Percentiles rank a stretch among this genome's conserved stretches.
These are phyloP conservation scores for Bradysia coprophila DNA, from an alignment of 1,140 invertebrate genomes.

Conservation along the genomic window DNA sequence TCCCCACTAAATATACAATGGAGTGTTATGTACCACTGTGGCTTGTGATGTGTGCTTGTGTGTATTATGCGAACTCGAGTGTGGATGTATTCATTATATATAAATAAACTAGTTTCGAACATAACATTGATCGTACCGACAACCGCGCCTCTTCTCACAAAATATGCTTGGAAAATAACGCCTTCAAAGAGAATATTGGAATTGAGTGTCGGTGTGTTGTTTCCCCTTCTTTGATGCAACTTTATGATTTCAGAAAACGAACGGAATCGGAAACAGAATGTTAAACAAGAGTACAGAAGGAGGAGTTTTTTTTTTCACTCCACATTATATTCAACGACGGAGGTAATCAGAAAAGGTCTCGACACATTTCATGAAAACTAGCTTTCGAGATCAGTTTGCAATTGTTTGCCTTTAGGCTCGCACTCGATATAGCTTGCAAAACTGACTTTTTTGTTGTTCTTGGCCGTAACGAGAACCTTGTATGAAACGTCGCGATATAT, in stretches of 20 bases:
- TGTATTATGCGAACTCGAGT: no score
- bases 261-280: no score
- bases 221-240: background rate
- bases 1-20: background rate
- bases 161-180: no score
- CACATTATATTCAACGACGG: no score
- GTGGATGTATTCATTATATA: no score
- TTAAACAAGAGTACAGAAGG: no score
- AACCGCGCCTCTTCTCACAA: no score
- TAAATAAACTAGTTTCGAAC: no score
- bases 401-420: constrained; percentile 4
- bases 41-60: no score
- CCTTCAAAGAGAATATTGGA: background rate
- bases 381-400: constrained; percentile 3
- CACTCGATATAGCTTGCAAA: background rate
- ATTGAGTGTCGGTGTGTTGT: background rate
- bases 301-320: no score
- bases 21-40: background rate
- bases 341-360: background rate
- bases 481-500: background rate
- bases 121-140: no score
- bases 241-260: no score
- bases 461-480: background rate
- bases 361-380: background rate
- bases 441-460: background rate